These are phyloP conservation scores for Allophyes oxyacanthae DNA, from an alignment of 2,888 invertebrate species.

Conservation along the genomic window DNA sequence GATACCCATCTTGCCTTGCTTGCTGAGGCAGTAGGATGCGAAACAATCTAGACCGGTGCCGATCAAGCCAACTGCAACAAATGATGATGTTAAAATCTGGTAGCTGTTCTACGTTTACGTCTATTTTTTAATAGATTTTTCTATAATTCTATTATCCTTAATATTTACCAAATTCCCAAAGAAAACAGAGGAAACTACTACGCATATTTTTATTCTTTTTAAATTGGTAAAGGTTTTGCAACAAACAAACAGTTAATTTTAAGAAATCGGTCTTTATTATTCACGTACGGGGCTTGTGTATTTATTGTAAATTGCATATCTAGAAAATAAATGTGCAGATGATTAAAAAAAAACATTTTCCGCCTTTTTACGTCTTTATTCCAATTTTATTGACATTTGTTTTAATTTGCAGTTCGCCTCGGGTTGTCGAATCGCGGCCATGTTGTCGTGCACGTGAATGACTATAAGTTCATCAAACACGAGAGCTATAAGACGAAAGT, in stretches of 20 bases:
- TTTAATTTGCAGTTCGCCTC: conserved; percentile 72
- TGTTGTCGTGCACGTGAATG: conserved; percentile 74
- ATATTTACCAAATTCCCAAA: too few relatives aligned
- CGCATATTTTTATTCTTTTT: too few relatives aligned
- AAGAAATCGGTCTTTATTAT: too few relatives aligned
- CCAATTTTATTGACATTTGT: conserved; percentile 20
- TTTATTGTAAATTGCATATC: not conserved
- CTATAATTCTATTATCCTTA: too few relatives aligned
- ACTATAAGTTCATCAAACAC: conserved; percentile 82
- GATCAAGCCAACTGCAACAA: conserved; percentile 77
- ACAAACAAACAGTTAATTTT: too few relatives aligned
- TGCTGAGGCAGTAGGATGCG: conserved; percentile 86
- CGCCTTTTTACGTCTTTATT: not conserved
- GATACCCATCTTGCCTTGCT: conserved; percentile 87
- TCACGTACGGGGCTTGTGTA: too few relatives aligned
- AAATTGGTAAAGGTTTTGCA: too few relatives aligned
- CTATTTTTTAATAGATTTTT: not conserved
- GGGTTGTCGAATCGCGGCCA: conserved; percentile 80
- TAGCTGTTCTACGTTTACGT: conserved; percentile 1
- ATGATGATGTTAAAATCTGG: conserved; percentile 30
- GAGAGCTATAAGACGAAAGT: conserved; percentile 79
- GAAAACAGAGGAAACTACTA: too few relatives aligned
- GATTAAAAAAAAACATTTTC: not conserved
- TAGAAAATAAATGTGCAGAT: too few relatives aligned
- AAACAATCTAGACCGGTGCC: conserved; percentile 81